phyloP scores from a whole-genome alignment of 1,140 invertebrate species.

The Zaprionus vittiger region DNA sequence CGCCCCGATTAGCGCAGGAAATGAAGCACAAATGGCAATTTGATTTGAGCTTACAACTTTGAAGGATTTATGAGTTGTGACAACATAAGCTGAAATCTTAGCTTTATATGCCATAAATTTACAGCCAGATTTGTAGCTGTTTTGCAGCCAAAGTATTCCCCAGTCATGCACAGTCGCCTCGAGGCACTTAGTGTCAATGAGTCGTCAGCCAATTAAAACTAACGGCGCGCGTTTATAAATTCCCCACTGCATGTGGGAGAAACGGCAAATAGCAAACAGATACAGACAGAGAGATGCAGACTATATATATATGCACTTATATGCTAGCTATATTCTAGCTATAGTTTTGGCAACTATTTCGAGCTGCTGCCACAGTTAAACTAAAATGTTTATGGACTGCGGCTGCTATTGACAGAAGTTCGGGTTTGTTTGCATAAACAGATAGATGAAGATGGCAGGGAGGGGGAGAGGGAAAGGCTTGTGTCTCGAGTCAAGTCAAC shows the following conservation, averaged over 20 bases:
- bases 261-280: conserved; percentile 7
- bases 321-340: conserved; percentile 1
- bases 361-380: conserved; percentile 50
- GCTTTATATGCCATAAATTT: too few species aligned
- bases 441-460: background rate
- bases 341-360: conserved; percentile 15
- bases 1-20: background rate
- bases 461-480: conserved; percentile 14
- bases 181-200: background rate
- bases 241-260: conserved; percentile 31
- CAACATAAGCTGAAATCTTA: background rate
- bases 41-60: background rate
- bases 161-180: background rate
- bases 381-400: conserved; percentile 65
- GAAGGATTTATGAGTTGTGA: background rate
- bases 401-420: conserved; percentile 42
- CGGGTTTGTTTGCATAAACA: conserved; percentile 38
- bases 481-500: conserved; percentile 24
- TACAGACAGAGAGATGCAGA: conserved; percentile 11
- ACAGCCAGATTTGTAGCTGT: background rate
- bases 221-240: conserved; percentile 49
- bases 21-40: background rate
- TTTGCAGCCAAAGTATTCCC: background rate
- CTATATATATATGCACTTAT: conserved; percentile 16
- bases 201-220: conserved; percentile 56